Base-by-base conservation (phyloP, 1,140 invertebrate species). In the Asobara japonica region DNA sequence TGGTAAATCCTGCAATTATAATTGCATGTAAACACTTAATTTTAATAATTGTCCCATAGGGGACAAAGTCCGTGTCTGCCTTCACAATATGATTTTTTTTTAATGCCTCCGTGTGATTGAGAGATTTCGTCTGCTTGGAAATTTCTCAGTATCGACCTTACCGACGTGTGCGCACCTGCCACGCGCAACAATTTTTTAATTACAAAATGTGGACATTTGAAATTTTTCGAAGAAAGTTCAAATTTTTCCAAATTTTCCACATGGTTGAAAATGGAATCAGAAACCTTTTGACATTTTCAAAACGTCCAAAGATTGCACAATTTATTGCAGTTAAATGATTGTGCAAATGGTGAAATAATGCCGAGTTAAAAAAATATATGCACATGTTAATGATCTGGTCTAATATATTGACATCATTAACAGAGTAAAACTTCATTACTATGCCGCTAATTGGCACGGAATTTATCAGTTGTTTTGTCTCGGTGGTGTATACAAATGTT, bases 1-100 rank as follows among this genome's bases (percentile, higher is more conserved):
- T 51, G 45, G 45, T 51, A 20, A 51, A 51, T 51, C 45, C n/a
- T 51, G 6, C 20, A 16, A 51, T 51, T 51, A 51, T 51, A 51
- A 51, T 51, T 51, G n/a, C 1, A 51, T n/a, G 16, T 6, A 51
- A 51, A 51, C n/a, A 16, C 3, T 51, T 20, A 51, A 51, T 10
- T 38, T 51, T 20, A 20, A 51, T n/a, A n/a, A n/a, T n/a, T n/a
- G n/a, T n/a, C n/a, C n/a, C n/a, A 51, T 51, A 18, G 18, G 16
- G 45, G n/a, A 16, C 45, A 51, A 20, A 51, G 45, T 51, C 20
- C 16, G 20, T 20, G 1, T 51, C 5, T 36, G 5, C 5, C 5
- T 36, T 36, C 5, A 36, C 5, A 36, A 36, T 36, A 11, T 36
- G 5, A 36, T 36, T 6, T 6, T 36, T 36, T 6, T 11, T 36